Conservation (phyloP, 1,140 invertebrate species). For the Micrasema minimum region DNA sequence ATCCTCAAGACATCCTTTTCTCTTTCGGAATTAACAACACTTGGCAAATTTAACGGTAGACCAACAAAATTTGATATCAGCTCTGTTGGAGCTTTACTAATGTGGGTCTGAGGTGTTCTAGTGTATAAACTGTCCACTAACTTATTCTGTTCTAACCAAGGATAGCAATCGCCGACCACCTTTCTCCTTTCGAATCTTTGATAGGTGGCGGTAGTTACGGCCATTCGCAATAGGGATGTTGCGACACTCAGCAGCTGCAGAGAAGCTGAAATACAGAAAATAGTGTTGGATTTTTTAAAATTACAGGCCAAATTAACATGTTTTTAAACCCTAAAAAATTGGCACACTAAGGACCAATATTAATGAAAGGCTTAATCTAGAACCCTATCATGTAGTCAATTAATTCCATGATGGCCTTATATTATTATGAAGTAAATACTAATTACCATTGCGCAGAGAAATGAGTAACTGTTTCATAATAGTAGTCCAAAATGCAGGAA, state of each 20-base stretch:
- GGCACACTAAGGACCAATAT: too few relatives aligned
- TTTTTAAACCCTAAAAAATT: too few relatives aligned
- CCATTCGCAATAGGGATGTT: conserved; percentile 73
- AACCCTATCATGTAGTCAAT: too few relatives aligned
- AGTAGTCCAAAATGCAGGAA: too few relatives aligned
- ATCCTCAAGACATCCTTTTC: not conserved
- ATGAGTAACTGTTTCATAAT: too few relatives aligned
- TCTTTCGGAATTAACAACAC: conserved; percentile 20
- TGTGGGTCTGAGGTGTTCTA: conserved; percentile 40
- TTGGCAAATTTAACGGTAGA: conserved; percentile 1
- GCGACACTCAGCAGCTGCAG: conserved; percentile 73
- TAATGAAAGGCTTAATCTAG: too few relatives aligned
- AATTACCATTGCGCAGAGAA: too few relatives aligned
- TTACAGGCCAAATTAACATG: too few relatives aligned
- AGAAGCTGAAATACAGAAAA: conserved; percentile 62
- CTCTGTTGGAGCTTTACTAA: conserved; percentile 10
- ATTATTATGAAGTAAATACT: too few relatives aligned
- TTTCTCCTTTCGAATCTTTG: conserved; percentile 82
- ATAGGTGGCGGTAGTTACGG: conserved; percentile 75
- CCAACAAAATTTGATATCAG: conserved; percentile 24
- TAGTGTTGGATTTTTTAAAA: too few relatives aligned
- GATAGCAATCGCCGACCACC: conserved; percentile 75
- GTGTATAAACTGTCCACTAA: conserved; percentile 39
- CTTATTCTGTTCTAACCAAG: conserved; percentile 68
- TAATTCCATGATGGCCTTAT: too few relatives aligned